Evolutionary conservation across 2,797 vertebrate species (phyloP).

Genomic region (Acrossocheilus wenchowensis): DNA sequence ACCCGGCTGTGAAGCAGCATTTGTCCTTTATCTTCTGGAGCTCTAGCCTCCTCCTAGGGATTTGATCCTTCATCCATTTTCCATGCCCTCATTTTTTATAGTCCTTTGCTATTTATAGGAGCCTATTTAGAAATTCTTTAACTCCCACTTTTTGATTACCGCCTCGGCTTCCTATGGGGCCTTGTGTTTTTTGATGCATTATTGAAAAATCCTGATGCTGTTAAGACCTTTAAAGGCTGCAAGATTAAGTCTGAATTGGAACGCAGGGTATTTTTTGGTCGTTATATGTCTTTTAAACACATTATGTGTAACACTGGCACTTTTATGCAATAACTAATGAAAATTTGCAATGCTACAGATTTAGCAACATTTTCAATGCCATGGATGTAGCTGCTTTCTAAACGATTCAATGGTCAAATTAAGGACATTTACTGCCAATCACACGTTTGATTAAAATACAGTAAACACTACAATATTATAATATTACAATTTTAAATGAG

Average conservation of each 20-base stretch:
- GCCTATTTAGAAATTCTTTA: conserved; percentile 78
- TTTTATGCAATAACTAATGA: not conserved
- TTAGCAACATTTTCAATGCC: not conserved
- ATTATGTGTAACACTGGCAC: conserved; percentile 4
- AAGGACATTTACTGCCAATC: not conserved
- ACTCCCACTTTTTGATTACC: conserved; percentile 78
- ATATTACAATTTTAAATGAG: not conserved
- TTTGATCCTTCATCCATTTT: conserved; percentile 79
- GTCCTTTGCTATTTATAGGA: conserved; percentile 78
- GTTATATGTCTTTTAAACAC: conserved; percentile 19
- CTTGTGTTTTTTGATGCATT: conserved; percentile 75
- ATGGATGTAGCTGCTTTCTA: not conserved
- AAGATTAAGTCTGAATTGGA: conserved; percentile 33
- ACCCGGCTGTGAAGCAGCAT: conserved; percentile 57
- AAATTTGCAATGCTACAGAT: not conserved
- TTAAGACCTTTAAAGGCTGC: conserved; percentile 54
- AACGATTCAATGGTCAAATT: not conserved
- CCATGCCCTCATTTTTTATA: conserved; percentile 72
- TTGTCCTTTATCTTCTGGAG: conserved; percentile 57
- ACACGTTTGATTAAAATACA: not conserved
- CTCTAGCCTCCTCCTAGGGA: conserved; percentile 63
- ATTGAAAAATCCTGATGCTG: conserved; percentile 73
- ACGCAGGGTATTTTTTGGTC: conserved; percentile 2
- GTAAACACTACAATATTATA: not conserved
- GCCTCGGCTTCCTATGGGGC: conserved; percentile 67